Base-by-base conservation (phyloP, 2,888 invertebrate genomes). In the Plagodis pulveraria region DNA sequence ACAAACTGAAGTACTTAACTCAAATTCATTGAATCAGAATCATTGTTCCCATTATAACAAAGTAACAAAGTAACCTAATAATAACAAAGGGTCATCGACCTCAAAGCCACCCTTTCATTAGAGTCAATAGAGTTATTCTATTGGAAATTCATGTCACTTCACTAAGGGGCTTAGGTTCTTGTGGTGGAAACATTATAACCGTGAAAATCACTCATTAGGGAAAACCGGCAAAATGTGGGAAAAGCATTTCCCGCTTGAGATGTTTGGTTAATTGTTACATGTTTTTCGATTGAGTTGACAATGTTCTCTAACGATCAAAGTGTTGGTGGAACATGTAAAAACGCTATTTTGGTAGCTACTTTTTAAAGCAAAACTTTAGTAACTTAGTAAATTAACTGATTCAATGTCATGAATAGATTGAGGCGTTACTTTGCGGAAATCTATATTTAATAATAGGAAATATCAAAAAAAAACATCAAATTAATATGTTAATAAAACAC, bases 191-290 rank as follows among this genome's bases (percentile, higher is more conserved):
- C 40, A 44, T 40, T 52, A 48, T 50, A 52, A 78, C 78, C 72
- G 79, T 77, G 81, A 78, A 83, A 87, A 74, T 80, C 81, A 83
- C 73, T 83, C 87, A 83, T 83, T 81, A 80, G 83, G 84, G 82
- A 85, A 83, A 81, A 77, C 80, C 79, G 83, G 79, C 78, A 81
- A 83, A 83, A 73, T 53, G 72, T 72, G 71, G 72, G 73, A 72
- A 78, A 80, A 78, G 80, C 80, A 81, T 80, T 80, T 78, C 74
- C 76, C 81, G 79, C 78, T 75, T 74, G 77, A 81, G 63, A 76
- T 78, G 74, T 71, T 68, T 49, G 58, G 61, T 71, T 78, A 80
- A 80, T 75, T 78, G 71, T 80, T 67, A 80, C 76, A 82, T 74
- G 76, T 75, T 81, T 78, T 76, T 72, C 80, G 70, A 75, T 58